Evolutionary conservation across 1,140 invertebrate genomes (phyloP), one percentile per base, ranked within the genome.

Genomic region (Galleria mellonella): DNA sequence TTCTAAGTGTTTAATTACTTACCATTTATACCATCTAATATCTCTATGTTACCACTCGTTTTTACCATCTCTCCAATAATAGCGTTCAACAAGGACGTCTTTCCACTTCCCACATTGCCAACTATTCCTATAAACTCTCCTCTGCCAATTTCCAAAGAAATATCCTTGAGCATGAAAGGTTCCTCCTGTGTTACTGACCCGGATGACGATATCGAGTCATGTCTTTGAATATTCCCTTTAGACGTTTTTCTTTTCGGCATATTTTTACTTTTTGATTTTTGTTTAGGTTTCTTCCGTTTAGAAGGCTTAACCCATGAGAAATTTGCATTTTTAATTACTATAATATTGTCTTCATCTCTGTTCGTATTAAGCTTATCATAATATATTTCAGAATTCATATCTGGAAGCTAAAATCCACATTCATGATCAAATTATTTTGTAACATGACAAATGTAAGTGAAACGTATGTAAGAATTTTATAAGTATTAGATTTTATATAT

Each of bases 81-180:
- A 7, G 92, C 92, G 42, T 91, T 83, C 12, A 97, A 71, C 1
- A 96, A 72, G 0, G 93, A 90, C 0, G 92, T 90, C 83, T 96
- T 96, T 11, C 94, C 95, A 63, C 92, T 89, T 4, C 94, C 93
- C 13, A 94, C 90, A 50, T 87, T 86, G 9, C 94, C 94, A 47
- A 92, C 89, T 12, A 95, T 75, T 9, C 92, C 93, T 29, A 94
- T 83, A 43, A 94, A 82, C 51, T 92, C 88, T 9, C 90, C 91
- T 75, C 89, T 90, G 31, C 87, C 83, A 12, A 91, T 73, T 46
- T 81, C 85, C 27, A 92, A 66, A 48, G 88, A 90, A 31, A 92
- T 86, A 54, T 89, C 78, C 12, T 63, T 72, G 47, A 93, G 74
- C 30, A 55, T 67, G 54, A 91, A 91, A 2, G 75, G 69, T 33